Percentiles rank a stretch among this genome's conserved stretches.
These are phyloP conservation scores for Acrobasis suavella DNA, from an alignment of 2,888 invertebrate genomes.

Conservation along the genomic window DNA sequence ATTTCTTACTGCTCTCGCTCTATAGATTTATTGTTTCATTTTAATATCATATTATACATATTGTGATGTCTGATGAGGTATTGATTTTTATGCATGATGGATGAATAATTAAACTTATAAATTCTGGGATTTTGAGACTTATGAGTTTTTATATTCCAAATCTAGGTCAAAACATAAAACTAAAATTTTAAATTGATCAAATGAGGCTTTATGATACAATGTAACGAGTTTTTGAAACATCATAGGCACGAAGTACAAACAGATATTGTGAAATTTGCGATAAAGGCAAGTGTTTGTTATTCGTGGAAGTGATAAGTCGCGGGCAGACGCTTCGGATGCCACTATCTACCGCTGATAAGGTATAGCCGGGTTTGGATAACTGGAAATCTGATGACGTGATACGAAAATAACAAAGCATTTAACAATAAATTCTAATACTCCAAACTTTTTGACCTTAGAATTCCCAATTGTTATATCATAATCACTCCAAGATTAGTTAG, in stretches of 20 bases:
- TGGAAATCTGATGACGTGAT: slow-evolving; percentile 19
- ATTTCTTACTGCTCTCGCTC: not conserved
- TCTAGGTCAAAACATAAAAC: not conserved
- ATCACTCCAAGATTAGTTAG: too few relatives aligned
- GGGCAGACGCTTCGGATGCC: slow-evolving; percentile 66
- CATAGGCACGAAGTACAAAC: slow-evolving; percentile 20
- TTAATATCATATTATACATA: too few relatives aligned
- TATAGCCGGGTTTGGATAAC: slow-evolving; percentile 42
- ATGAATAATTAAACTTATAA: too few relatives aligned
- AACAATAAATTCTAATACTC: not conserved
- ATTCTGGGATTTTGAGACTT: too few relatives aligned
- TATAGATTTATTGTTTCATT: too few relatives aligned
- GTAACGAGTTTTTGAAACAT: slow-evolving; percentile 6
- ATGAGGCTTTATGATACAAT: not conserved
- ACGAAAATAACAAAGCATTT: slow-evolving; percentile 5
- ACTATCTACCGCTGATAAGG: slow-evolving; percentile 66
- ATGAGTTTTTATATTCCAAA: too few relatives aligned
- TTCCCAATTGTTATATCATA: too few relatives aligned
- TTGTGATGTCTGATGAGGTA: not conserved
- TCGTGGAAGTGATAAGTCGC: slow-evolving; percentile 71
- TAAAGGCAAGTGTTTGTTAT: slow-evolving; percentile 72
- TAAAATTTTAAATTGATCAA: not conserved
- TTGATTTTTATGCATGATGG: too few relatives aligned
- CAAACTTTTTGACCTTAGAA: too few relatives aligned
- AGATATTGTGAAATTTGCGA: slow-evolving; percentile 70